A percentile compares a stretch with the other conserved stretches of the same genome.
Conservation (phyloP, 2,888 invertebrate genomes). For the Mythimna pallens region DNA sequence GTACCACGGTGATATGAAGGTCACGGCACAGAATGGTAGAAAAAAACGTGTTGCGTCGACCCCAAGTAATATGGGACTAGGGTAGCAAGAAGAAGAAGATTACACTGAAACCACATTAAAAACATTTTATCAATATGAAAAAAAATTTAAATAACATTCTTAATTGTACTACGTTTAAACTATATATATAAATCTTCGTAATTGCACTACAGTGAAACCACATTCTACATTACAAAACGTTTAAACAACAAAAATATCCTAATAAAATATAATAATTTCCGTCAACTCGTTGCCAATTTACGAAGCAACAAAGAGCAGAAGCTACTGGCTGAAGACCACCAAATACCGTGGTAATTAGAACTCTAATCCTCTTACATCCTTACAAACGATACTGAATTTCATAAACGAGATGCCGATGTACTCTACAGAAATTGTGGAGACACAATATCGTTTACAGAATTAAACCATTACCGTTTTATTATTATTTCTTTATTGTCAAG, state of each 20-base stretch:
- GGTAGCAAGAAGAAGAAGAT: no score
- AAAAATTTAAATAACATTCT: no score
- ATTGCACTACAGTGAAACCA: no score
- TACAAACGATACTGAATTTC: slow-evolving; percentile 48
- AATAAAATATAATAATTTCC: slow-evolving; percentile 5
- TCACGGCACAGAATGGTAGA: no score
- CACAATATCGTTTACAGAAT: background rate
- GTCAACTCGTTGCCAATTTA: slow-evolving; percentile 24
- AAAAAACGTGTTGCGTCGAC: no score
- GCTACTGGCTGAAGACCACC: slow-evolving; percentile 38
- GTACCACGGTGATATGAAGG: no score
- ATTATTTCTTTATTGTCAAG: no score
- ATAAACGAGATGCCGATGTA: slow-evolving; percentile 24
- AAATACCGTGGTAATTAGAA: slow-evolving; percentile 58
- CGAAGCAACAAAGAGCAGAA: slow-evolving; percentile 18
- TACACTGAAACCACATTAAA: no score
- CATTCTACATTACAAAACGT: background rate
- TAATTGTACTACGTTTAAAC: no score
- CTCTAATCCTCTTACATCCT: slow-evolving; percentile 51
- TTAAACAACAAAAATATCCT: background rate
- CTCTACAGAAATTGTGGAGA: slow-evolving; percentile 3
- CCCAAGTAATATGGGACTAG: no score
- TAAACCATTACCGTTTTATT: no score
- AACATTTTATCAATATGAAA: no score
- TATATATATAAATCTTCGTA: background rate